phyloP scores from a whole-genome alignment of 1,140 invertebrate species.

The Ostrea denselamellosa region DNA sequence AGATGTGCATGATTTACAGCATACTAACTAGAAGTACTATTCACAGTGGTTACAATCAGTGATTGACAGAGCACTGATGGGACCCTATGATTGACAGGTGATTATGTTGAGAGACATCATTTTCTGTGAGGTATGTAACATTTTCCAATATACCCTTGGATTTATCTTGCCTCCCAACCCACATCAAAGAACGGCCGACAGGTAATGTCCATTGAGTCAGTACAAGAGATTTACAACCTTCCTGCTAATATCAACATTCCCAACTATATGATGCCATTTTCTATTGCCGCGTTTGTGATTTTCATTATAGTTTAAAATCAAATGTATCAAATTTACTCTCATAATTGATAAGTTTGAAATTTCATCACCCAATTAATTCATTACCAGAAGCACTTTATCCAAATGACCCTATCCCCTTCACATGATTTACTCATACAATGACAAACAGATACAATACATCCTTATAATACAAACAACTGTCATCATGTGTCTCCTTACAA shows the following conservation, averaged over 20 bases:
- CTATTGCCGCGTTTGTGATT: not conserved
- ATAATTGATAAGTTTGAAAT: too few species aligned
- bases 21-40: not conserved
- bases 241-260: not conserved
- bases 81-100: not conserved
- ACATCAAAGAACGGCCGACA: not conserved
- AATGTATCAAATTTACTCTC: too few species aligned
- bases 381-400: too few species aligned
- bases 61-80: not conserved
- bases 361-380: too few species aligned
- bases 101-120: constrained; percentile 4
- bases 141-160: not conserved
- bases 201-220: not conserved
- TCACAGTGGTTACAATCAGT: not conserved
- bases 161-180: constrained; percentile 1
- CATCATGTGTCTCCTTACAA: not conserved
- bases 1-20: not conserved
- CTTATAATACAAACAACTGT: not conserved
- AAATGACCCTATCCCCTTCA: too few species aligned
- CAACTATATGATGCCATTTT: not conserved
- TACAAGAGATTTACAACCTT: constrained; percentile 10
- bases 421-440: too few species aligned
- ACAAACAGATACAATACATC: too few species aligned
- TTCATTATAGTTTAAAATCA: too few species aligned
- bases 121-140: not conserved